Evolutionary conservation across 1,140 invertebrate species (phyloP).

Genomic region (Heterodera schachtii): DNA sequence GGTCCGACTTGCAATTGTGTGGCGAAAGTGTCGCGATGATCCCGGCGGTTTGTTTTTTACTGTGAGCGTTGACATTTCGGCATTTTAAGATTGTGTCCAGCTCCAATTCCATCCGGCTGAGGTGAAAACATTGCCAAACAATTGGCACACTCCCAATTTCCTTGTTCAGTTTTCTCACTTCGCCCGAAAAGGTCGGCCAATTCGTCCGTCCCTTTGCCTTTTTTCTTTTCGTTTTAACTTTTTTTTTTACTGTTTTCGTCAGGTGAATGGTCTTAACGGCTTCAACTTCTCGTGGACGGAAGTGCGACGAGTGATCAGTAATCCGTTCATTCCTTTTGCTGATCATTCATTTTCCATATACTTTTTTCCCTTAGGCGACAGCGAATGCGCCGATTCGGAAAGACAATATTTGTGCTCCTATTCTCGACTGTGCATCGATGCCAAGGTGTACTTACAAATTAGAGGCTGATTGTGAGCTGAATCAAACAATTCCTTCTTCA

Average conservation of each 20-base stretch:
- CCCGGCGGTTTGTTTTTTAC: background rate
- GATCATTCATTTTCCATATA: constrained; percentile 21
- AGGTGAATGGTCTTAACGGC: constrained; percentile 58
- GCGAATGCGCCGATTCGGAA: constrained; percentile 47
- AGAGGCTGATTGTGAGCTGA: background rate
- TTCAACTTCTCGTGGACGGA: constrained; percentile 66
- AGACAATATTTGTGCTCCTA: constrained; percentile 60
- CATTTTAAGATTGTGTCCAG: constrained; percentile 47
- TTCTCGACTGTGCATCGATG: constrained; percentile 61
- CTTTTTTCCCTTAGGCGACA: constrained; percentile 41
- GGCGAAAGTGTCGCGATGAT: constrained; percentile 21
- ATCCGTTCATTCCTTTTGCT: background rate
- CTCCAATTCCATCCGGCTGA: constrained; percentile 58
- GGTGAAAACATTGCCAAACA: constrained; percentile 26
- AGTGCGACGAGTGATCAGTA: constrained; percentile 44
- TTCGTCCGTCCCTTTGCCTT: too few relatives aligned
- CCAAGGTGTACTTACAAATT: constrained; percentile 14
- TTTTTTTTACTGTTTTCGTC: constrained; percentile 41
- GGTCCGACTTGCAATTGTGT: constrained; percentile 23
- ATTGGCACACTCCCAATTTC: background rate
- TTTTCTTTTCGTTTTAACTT: constrained; percentile 18
- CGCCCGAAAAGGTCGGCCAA: constrained; percentile 36
- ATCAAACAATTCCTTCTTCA: background rate
- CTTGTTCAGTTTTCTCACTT: constrained; percentile 47
- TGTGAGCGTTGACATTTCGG: background rate